Base-by-base conservation (phyloP, 2,797 vertebrate species). In the Lagorchestes hirsutus region DNA sequence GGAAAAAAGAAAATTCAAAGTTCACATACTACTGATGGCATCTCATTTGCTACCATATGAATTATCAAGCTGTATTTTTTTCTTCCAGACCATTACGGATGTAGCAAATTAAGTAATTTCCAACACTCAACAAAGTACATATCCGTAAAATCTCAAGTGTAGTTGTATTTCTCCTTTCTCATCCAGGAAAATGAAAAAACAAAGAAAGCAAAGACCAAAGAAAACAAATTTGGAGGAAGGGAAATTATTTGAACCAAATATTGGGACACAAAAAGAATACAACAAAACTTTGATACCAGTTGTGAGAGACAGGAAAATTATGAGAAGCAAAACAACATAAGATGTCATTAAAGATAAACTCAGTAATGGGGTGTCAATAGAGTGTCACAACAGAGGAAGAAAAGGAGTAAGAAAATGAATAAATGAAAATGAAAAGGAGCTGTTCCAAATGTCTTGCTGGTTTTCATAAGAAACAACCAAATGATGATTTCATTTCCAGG, bases 381-480 rank as follows among this genome's bases (percentile, higher is more conserved):
- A 82, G 0, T 27, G 24, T 5, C 62, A 94, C 10, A 91, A 34
- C 52, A 55, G 12, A 6, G 55, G 0, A 50, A 59, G 9, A 12
- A 8, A 52, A 57, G 13, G 1, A 28, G 40, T n/a, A 55, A 91
- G 54, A 92, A 24, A 24, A 82, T 46, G 40, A 82, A 82, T 58
- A 28, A 58, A 58, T 58, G 57, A 58, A 58, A 58, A 58, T 10
- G 27, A 58, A 58, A 58, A 58, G 27, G 8, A 58, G 27, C 40
- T 87, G 74, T 46, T 87, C 2, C 40, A 87, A 87, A 87, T 27
- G 40, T 87, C 74, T 87, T 97, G 90, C 92, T 99, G 99, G 99
- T 98, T 99, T 99, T 99, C 99, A 99, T 98, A 99, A 99, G 99
- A 99, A 99, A 98, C 99, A 99, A 98, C 99, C 99, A 93, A 99